These are phyloP conservation scores for Capreolus pygargus DNA, from an alignment of 2,113 vertebrate species.

Conservation along the genomic window DNA sequence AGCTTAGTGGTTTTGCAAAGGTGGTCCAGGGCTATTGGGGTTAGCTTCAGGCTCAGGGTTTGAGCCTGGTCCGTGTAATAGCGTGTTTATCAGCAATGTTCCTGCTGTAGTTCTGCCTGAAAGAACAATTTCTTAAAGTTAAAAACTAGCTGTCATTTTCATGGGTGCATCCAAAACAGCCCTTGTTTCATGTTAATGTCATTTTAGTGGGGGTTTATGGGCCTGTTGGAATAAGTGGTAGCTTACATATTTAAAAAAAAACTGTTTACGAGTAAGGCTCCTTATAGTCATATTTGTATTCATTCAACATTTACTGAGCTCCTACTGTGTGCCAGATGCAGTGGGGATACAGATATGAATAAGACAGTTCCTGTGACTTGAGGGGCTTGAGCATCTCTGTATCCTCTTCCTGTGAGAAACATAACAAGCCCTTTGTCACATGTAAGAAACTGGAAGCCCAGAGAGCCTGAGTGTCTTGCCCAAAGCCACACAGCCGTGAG, in stretches of 20 bases:
- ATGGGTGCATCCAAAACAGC: not conserved
- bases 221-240: not conserved
- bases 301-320: not conserved
- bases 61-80: not conserved
- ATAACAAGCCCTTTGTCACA: not conserved
- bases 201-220: not conserved
- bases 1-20: not conserved
- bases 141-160: not conserved
- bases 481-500: not conserved
- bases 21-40: not conserved
- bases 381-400: not conserved
- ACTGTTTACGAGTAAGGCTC: not conserved
- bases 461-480: not conserved
- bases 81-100: not conserved
- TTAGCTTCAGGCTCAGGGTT: not conserved
- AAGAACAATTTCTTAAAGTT: conserved; percentile 31
- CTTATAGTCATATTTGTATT: not conserved
- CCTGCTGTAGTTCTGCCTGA: not conserved
- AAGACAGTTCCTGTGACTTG: not conserved
- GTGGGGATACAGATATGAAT: not conserved
- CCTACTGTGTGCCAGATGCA: not conserved
- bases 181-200: not conserved
- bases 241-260: not conserved
- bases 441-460: not conserved
- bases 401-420: not conserved